These are phyloP conservation scores for Hermaeophaga mercurialis DNA, from an alignment of 2,888 invertebrate genomes.

Conservation along the genomic window DNA sequence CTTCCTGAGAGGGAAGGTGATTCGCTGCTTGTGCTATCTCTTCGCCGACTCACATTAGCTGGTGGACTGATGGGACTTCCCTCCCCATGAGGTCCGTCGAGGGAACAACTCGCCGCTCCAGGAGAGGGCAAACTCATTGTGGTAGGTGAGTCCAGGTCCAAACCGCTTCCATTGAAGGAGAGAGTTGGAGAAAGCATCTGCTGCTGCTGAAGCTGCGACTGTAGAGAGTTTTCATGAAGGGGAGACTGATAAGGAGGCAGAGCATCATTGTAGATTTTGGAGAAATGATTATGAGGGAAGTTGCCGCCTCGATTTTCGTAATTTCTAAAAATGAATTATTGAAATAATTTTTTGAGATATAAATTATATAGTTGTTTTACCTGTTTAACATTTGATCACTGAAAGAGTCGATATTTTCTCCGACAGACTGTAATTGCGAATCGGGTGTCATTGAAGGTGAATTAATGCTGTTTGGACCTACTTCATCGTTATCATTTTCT, in stretches of 20 bases:
- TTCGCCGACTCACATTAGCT: slow-evolving; percentile 68
- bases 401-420: slow-evolving; percentile 70
- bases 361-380: too few relatives aligned
- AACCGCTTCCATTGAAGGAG: slow-evolving; percentile 69
- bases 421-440: slow-evolving; percentile 59
- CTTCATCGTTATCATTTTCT: slow-evolving; percentile 65
- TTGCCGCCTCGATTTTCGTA: slow-evolving; percentile 49
- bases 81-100: slow-evolving; percentile 67
- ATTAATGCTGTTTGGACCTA: slow-evolving; percentile 69
- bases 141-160: slow-evolving; percentile 74
- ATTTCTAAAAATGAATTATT: slow-evolving; percentile 37
- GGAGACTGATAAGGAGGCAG: slow-evolving; percentile 53
- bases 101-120: slow-evolving; percentile 71
- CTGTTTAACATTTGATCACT: slow-evolving; percentile 72
- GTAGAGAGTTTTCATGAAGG: slow-evolving; percentile 53
- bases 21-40: slow-evolving; percentile 49
- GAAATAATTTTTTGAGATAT: too few relatives aligned
- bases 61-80: slow-evolving; percentile 68
- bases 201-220: slow-evolving; percentile 74
- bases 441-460: slow-evolving; percentile 76
- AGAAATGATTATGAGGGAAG: slow-evolving; percentile 52
- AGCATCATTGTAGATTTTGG: slow-evolving; percentile 55
- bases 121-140: slow-evolving; percentile 84
- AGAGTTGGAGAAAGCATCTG: slow-evolving; percentile 59
- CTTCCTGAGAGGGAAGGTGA: slow-evolving; percentile 62